Evolutionary conservation across 2,888 invertebrate species (phyloP).

Genomic region (Caenorhabditis sinica): DNA sequence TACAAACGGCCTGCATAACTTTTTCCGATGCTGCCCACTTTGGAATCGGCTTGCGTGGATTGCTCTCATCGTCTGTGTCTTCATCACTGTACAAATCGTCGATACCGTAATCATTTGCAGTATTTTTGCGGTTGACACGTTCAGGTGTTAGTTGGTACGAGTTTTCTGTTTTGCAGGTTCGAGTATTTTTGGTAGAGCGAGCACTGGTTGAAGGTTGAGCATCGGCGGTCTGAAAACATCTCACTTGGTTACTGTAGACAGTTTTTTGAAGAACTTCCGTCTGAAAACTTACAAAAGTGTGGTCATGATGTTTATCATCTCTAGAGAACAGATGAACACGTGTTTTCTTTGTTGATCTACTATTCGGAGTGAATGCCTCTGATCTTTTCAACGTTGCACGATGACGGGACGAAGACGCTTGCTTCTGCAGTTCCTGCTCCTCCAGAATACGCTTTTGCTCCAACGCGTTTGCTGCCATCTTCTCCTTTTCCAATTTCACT

Average conservation of each 20-base stretch:
- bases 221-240: neutral
- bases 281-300: too few species aligned
- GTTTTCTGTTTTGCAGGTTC: neutral
- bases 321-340: neutral
- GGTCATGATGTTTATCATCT: neutral
- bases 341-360: constrained; percentile 12
- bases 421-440: neutral
- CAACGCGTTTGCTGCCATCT: neutral
- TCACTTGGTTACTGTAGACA: too few species aligned
- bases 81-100: constrained; percentile 5
- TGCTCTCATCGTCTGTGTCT: constrained; percentile 8
- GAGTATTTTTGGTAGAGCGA: neutral
- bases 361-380: neutral
- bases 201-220: neutral
- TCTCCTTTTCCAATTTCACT: constrained; percentile 1
- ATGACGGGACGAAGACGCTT: neutral
- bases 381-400: neutral
- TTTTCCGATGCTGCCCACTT: neutral
- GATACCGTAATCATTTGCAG: neutral
- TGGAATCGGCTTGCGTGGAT: constrained; percentile 3
- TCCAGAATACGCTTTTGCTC: neutral
- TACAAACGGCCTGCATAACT: neutral
- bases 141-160: neutral
- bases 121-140: neutral
- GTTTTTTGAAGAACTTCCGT: too few species aligned